A percentile compares a stretch with the other conserved stretches of the same genome.
phyloP scores from a whole-genome alignment of 2,888 invertebrate genomes.

The Notodonta dromedarius region DNA sequence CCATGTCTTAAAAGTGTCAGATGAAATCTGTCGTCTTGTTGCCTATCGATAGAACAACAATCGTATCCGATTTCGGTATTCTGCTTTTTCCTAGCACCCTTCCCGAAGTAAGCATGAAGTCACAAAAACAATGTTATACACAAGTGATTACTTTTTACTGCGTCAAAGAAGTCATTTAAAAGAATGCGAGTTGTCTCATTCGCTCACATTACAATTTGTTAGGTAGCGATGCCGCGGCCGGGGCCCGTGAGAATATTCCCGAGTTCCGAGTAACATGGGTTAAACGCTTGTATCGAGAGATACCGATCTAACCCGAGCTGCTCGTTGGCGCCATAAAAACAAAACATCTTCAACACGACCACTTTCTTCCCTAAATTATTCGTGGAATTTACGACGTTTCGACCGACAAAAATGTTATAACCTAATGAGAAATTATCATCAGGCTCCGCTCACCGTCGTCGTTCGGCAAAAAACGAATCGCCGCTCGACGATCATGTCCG shows the following conservation, averaged over 20 bases:
- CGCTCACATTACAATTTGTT: slow-evolving; percentile 75
- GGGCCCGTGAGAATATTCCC: slow-evolving; percentile 78
- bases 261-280: slow-evolving; percentile 81
- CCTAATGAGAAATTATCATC: slow-evolving; percentile 84
- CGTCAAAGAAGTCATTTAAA: slow-evolving; percentile 36
- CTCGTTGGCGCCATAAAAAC: slow-evolving; percentile 84
- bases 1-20: slow-evolving; percentile 44
- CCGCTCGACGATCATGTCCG: slow-evolving; percentile 54
- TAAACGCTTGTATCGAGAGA: slow-evolving; percentile 81
- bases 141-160: slow-evolving; percentile 35
- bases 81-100: background rate
- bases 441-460: slow-evolving; percentile 61
- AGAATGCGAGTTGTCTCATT: slow-evolving; percentile 55
- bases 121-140: slow-evolving; percentile 30
- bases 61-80: slow-evolving; percentile 38
- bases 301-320: slow-evolving; percentile 81
- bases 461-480: slow-evolving; percentile 74
- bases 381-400: slow-evolving; percentile 82
- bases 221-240: slow-evolving; percentile 54
- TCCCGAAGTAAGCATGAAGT: slow-evolving; percentile 10
- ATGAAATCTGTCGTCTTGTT: slow-evolving; percentile 46
- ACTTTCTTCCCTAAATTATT: slow-evolving; percentile 83
- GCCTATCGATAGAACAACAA: slow-evolving; percentile 38
- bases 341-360: slow-evolving; percentile 79
- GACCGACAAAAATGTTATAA: slow-evolving; percentile 81